These are phyloP conservation scores for Falco biarmicus DNA, from an alignment of 2,797 vertebrate genomes.

Conservation along the genomic window DNA sequence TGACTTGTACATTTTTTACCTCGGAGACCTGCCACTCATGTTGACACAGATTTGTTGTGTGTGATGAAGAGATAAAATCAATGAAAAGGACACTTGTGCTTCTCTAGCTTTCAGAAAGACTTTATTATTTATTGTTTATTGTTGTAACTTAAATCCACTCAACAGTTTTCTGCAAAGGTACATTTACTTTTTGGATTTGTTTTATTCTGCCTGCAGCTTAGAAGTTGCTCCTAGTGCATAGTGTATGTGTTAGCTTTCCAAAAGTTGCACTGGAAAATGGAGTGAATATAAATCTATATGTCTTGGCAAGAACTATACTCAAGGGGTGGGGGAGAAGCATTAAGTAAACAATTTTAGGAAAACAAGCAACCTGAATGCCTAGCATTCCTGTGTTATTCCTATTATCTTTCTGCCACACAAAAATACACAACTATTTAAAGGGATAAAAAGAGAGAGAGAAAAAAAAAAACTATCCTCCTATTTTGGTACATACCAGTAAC, in stretches of 20 bases:
- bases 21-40: slow-evolving; percentile 76
- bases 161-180: slow-evolving; percentile 61
- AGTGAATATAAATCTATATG: slow-evolving; percentile 30
- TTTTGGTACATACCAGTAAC: neutral
- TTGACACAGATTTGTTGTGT: slow-evolving; percentile 78
- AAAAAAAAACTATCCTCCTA: neutral
- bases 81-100: slow-evolving; percentile 59
- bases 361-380: neutral
- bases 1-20: slow-evolving; percentile 72
- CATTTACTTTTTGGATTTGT: slow-evolving; percentile 63
- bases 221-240: slow-evolving; percentile 39
- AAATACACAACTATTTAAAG: neutral
- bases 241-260: neutral
- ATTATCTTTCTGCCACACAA: neutral
- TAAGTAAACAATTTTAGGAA: slow-evolving; percentile 40
- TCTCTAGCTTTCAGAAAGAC: slow-evolving; percentile 60
- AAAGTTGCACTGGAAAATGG: slow-evolving; percentile 46
- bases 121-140: slow-evolving; percentile 72
- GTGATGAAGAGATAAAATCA: slow-evolving; percentile 80
- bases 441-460: neutral
- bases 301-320: slow-evolving; percentile 19
- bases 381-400: neutral
- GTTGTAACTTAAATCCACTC: slow-evolving; percentile 62
- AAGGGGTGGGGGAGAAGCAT: neutral
- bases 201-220: slow-evolving; percentile 47